Base-by-base conservation (phyloP, 2,888 invertebrate genomes). In the Brachynemurus nebulosus region DNA sequence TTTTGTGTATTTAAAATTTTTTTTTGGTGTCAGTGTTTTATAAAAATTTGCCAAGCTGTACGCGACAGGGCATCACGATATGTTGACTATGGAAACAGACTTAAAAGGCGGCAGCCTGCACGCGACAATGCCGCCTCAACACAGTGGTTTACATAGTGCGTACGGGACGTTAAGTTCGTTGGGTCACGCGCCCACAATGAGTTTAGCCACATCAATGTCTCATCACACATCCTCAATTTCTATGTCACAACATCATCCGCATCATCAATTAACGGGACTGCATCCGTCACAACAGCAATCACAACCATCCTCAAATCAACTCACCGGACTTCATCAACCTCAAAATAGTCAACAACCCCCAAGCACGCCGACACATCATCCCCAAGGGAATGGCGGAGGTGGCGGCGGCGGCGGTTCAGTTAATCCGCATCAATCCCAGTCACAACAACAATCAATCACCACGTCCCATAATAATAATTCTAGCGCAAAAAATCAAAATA, bases 21-120 rank as follows among this genome's bases (percentile, higher is more conserved):
- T 42, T 21, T 34, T 35, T 9, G 12, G 42, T 42, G 34, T 4
- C 4, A 55, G 54, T 55, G 54, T 53, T 50, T 45, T 48, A 54
- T 55, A 56, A 54, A 60, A 60, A 59, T 50, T 64, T 74, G 70
- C 68, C 83, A 83, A 83, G 70, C 83, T 83, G 84, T 84, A 78
- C 79, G 77, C 80, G 68, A 74, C 80, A 76, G 81, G 80, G 71
- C 44, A 44, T 30, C 44, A 76, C 67, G 83, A 81, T 61, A 88
- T 88, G 88, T 71, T 88, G 71, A 88, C 86, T 70, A 86, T 88
- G 86, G 88, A 88, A 77, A 76, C 85, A 70, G 88, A 88, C 68
- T 74, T 88, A 69, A 88, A 88, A 66, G 86, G 86, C 69, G 84
- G 86, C 70, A 84, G 80, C 66, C 71, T 88, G 64, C 86, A 86